phyloP scores from a whole-genome alignment of 2,888 invertebrate species.

The Diadegma fenestrale region DNA sequence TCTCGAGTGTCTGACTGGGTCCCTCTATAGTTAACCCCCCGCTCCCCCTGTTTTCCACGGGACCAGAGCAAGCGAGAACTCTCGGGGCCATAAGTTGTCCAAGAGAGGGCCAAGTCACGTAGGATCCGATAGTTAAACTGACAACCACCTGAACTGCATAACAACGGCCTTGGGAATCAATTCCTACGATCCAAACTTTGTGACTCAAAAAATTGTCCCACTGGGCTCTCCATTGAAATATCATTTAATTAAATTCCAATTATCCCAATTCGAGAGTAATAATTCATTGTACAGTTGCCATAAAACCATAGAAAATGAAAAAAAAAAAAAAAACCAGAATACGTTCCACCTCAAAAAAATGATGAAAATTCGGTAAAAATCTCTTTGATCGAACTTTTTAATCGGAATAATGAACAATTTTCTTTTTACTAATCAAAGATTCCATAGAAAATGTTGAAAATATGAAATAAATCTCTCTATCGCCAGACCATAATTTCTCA shows the following conservation, averaged over 20 bases:
- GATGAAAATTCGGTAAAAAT: not conserved
- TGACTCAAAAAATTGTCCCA: constrained; percentile 13
- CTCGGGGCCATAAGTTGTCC: constrained; percentile 67
- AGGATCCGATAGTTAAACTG: constrained; percentile 69
- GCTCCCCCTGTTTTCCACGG: not conserved
- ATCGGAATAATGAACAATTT: no score
- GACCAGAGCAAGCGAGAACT: constrained; percentile 58
- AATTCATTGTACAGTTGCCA: not conserved
- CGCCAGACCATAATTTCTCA: not conserved
- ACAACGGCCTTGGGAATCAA: constrained; percentile 74
- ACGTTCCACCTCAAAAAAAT: not conserved
- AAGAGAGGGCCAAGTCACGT: constrained; percentile 68
- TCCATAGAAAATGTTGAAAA: not conserved
- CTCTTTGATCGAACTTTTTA: no score
- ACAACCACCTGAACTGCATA: constrained; percentile 68
- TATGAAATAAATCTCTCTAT: not conserved
- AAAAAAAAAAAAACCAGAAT: not conserved
- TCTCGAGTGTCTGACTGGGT: constrained; percentile 68
- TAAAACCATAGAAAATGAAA: not conserved
- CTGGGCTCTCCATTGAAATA: constrained; percentile 3
- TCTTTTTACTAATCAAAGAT: not conserved
- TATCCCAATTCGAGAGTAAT: not conserved
- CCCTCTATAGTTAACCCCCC: constrained; percentile 34
- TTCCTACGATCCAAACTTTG: constrained; percentile 68
- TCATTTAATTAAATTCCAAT: not conserved